Percentiles rank a stretch among this genome's conserved stretches.
phyloP scores from a whole-genome alignment of 2,888 invertebrate genomes.

The Fissipunctia ypsillon region DNA sequence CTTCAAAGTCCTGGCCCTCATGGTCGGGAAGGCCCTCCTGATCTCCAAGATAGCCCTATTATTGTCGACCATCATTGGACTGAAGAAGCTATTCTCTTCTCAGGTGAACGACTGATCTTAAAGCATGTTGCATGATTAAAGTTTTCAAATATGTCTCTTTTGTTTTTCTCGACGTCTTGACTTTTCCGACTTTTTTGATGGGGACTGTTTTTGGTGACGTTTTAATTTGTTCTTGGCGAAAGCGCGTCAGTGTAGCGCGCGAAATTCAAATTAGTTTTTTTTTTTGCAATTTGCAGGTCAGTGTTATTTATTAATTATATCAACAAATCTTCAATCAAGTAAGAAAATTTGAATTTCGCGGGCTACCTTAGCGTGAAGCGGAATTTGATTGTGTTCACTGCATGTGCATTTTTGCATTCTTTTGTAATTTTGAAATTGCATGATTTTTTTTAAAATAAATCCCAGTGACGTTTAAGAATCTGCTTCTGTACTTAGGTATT shows the following conservation, averaged over 20 bases:
- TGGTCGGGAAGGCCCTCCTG: constrained; percentile 96
- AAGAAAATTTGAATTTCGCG: not conserved
- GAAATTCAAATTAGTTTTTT: not conserved
- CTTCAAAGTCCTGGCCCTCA: constrained; percentile 94
- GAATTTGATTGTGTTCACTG: not conserved
- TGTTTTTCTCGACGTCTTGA: constrained; percentile 51
- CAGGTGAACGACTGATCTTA: constrained; percentile 86
- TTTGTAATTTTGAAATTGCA: not conserved
- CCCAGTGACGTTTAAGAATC: not conserved
- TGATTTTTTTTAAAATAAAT: constrained; percentile 4
- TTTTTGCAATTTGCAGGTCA: no score
- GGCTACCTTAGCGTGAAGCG: not conserved
- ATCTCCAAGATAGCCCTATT: constrained; percentile 96
- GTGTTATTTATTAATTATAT: no score
- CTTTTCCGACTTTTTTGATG: constrained; percentile 5
- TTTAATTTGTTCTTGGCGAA: not conserved
- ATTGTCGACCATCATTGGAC: constrained; percentile 94
- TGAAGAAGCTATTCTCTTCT: constrained; percentile 95
- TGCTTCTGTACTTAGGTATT: not conserved
- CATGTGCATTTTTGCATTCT: constrained; percentile 28
- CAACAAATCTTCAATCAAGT: not conserved
- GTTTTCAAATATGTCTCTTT: constrained; percentile 15
- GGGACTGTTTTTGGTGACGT: not conserved
- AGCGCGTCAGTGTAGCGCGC: not conserved
- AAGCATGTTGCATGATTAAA: constrained; percentile 68